Evolutionary conservation across 2,113 vertebrate species (phyloP).

Genomic region (Saimiri boliviensis): DNA sequence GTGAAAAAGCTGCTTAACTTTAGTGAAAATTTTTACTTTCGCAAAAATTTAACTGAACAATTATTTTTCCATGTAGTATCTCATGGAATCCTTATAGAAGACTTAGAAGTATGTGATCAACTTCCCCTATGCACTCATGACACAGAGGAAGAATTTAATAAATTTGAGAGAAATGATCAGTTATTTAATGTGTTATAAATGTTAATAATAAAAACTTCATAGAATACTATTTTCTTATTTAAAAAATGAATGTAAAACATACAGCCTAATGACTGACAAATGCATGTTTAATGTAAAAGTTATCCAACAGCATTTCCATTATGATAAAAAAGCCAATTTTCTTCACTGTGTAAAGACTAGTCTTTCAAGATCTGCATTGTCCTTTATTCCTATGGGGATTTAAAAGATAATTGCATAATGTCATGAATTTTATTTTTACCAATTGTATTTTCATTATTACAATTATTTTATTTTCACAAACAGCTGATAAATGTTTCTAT

Average conservation of each 20-base stretch:
- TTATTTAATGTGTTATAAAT: not conserved
- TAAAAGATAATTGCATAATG: not conserved
- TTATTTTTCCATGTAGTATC: not conserved
- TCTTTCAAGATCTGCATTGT: not conserved
- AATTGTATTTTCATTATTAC: not conserved
- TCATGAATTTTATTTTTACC: not conserved
- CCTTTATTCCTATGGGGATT: not conserved
- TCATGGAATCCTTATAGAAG: not conserved
- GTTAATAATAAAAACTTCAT: not conserved
- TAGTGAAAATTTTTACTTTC: not conserved
- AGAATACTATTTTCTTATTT: not conserved
- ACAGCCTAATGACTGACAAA: not conserved
- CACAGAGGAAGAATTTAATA: not conserved
- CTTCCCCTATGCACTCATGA: not conserved
- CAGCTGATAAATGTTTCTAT: not conserved
- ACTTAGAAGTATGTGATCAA: not conserved
- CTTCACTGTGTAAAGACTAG: not conserved
- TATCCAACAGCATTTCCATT: not conserved
- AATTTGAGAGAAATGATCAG: not conserved
- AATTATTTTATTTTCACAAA: not conserved
- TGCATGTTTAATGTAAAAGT: not conserved
- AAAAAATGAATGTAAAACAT: not conserved
- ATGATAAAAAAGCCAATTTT: not conserved
- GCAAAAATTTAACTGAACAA: not conserved
- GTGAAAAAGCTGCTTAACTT: not conserved